phyloP scores from a whole-genome alignment of 2,888 invertebrate genomes.

The Orthonevra nobilis region DNA sequence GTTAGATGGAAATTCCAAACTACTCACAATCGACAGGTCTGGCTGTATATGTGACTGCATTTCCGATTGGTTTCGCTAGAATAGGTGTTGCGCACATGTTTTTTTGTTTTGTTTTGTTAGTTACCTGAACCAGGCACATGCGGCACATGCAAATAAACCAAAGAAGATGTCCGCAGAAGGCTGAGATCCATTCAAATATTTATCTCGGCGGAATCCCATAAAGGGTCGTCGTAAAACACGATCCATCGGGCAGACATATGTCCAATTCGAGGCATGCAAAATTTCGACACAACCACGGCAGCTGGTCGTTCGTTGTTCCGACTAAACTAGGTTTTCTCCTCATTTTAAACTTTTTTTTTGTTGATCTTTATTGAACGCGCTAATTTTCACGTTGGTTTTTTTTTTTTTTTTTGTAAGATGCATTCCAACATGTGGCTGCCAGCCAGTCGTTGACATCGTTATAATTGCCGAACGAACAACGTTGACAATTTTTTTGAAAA shows the following conservation, averaged over 20 bases:
- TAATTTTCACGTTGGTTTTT: slow-evolving; percentile 67
- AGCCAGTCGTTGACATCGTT: slow-evolving; percentile 59
- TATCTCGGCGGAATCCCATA: slow-evolving; percentile 22
- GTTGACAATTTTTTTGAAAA: slow-evolving; percentile 13
- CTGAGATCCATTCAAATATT: slow-evolving; percentile 11
- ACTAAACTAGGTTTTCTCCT: slow-evolving; percentile 46
- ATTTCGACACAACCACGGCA: slow-evolving; percentile 58
- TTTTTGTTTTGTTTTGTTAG: not conserved
- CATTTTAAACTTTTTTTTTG: slow-evolving; percentile 4
- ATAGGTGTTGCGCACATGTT: not conserved
- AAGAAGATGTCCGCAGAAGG: not conserved
- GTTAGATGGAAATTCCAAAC: slow-evolving; percentile 62
- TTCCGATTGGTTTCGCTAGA: slow-evolving; percentile 51
- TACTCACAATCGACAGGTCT: slow-evolving; percentile 51
- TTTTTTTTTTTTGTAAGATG: slow-evolving; percentile 69
- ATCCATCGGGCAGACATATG: slow-evolving; percentile 37
- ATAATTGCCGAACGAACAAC: slow-evolving; percentile 44
- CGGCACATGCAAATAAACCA: slow-evolving; percentile 19
- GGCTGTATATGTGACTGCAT: slow-evolving; percentile 57
- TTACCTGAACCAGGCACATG: slow-evolving; percentile 12
- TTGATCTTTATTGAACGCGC: slow-evolving; percentile 55
- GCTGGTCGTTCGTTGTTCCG: slow-evolving; percentile 45
- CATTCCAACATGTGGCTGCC: slow-evolving; percentile 70
- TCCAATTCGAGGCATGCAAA: slow-evolving; percentile 49
- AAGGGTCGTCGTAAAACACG: slow-evolving; percentile 66